Base-by-base conservation (phyloP, 2,888 invertebrate species). In the Heliconius erato region DNA sequence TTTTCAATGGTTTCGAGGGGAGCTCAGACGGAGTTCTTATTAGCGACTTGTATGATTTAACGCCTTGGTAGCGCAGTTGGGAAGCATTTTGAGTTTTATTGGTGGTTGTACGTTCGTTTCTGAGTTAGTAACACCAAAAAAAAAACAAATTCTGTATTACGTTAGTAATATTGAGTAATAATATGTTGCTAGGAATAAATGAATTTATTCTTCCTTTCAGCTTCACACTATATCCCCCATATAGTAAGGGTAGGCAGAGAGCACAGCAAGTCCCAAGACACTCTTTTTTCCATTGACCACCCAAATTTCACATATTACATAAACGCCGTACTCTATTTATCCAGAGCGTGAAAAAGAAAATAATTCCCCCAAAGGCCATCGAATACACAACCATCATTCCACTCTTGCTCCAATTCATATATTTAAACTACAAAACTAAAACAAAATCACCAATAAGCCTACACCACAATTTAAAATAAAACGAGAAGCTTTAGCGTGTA, bases 401-500 rank as follows among this genome's bases (percentile, higher is more conserved):
- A 54, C 23, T 19, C 23, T 7, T 23, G 2, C 54, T 7, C 23
- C 54, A 23, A 54, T 23, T 40, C 40, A 40, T 11, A 23, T 54
- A 54, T 23, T 54, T 19, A 54, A 54, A 54, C 3, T 28, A 67
- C 19, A 28, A 67, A 67, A 32, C 23, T 26, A 65, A 44, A 78
- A 28, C 28, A 44, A 78, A 77, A 40, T 67, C 44, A 65, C 40
- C 26, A 26, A 78, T 40, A 78, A 67, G 19, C 67, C 26, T 16
- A 32, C 40, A 35, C 26, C 19, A 40, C 26, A n/a, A 68, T 69
- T 49, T 49, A 49, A 67, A 44, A 59, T 67, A 79, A 74, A 68
- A 81, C 76, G 79, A 49, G 65, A 78, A 63, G 65, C 44, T 67
- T 67, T 67, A 67, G 59, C 78, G 67, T 65, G 67, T 65, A n/a